A percentile compares a stretch with the other conserved stretches of the same genome.
These are phyloP conservation scores for Eilema griseolum DNA, from an alignment of 2,888 invertebrate species.

Conservation along the genomic window DNA sequence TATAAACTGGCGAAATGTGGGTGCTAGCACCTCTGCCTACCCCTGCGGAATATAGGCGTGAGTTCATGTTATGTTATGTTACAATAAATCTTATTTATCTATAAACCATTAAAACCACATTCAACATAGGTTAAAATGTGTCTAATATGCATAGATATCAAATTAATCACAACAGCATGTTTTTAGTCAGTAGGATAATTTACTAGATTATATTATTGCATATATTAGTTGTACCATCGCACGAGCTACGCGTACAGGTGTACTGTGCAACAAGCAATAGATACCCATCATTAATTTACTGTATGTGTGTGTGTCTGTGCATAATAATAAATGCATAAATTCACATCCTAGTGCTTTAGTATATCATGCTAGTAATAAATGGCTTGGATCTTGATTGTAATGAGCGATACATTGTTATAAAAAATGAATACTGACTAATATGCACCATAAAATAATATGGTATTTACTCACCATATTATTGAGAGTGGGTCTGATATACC, in stretches of 20 bases:
- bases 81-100: too few species aligned
- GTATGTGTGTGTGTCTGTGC: neutral
- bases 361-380: neutral
- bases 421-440: neutral
- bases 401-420: neutral
- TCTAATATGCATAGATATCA: neutral
- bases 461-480: too few species aligned
- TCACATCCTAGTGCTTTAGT: neutral
- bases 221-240: neutral
- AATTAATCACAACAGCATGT: neutral
- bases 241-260: neutral
- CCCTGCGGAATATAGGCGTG: too few species aligned
- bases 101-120: too few species aligned
- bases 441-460: too few species aligned
- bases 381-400: neutral
- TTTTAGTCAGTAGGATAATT: neutral
- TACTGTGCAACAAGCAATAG: neutral
- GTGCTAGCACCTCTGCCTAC: too few species aligned
- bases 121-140: too few species aligned
- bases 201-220: neutral
- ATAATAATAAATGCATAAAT: neutral
- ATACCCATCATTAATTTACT: neutral
- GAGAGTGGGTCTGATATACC: too few species aligned
- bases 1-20: too few species aligned
- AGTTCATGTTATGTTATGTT: too few species aligned